Conservation (phyloP, 2,888 invertebrate species). For the Agriopis marginaria region DNA sequence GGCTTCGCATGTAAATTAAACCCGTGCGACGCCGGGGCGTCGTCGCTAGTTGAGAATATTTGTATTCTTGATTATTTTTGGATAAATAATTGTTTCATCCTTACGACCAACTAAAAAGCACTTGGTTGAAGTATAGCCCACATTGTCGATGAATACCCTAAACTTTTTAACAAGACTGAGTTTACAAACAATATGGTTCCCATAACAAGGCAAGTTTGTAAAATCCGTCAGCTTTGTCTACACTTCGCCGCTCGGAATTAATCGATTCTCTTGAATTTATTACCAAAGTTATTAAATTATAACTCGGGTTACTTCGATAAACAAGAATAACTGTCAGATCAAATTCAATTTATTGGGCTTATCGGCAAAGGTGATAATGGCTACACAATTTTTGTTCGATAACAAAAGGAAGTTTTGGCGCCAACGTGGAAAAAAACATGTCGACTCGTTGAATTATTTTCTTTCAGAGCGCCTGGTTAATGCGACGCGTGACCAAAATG, state of each 20-base stretch:
- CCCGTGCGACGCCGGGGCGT: too few relatives aligned
- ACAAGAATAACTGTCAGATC: constrained; percentile 7
- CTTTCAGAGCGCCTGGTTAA: too few relatives aligned
- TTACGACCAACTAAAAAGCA: neutral
- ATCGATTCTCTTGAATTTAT: constrained; percentile 22
- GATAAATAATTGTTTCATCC: neutral
- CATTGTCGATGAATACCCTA: constrained; percentile 24
- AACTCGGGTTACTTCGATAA: constrained; percentile 7
- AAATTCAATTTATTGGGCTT: constrained; percentile 1
- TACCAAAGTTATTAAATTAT: constrained; percentile 12
- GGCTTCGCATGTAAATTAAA: too few relatives aligned
- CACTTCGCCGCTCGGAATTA: constrained; percentile 18
- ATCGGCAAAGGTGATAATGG: neutral
- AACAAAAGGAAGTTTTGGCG: too few relatives aligned
- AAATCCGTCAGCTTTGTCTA: constrained; percentile 19
- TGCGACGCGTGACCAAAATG: too few relatives aligned
- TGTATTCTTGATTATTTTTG: neutral
- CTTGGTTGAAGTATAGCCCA: constrained; percentile 2
- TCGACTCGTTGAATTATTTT: too few relatives aligned
- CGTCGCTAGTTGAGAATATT: too few relatives aligned
- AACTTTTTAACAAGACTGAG: constrained; percentile 37
- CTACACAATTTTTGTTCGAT: neutral
- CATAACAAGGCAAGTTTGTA: constrained; percentile 33
- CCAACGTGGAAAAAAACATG: too few relatives aligned
- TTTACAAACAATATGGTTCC: constrained; percentile 24